These are phyloP conservation scores for Arvicanthis niloticus DNA, from an alignment of 2,113 vertebrate genomes.

Conservation along the genomic window DNA sequence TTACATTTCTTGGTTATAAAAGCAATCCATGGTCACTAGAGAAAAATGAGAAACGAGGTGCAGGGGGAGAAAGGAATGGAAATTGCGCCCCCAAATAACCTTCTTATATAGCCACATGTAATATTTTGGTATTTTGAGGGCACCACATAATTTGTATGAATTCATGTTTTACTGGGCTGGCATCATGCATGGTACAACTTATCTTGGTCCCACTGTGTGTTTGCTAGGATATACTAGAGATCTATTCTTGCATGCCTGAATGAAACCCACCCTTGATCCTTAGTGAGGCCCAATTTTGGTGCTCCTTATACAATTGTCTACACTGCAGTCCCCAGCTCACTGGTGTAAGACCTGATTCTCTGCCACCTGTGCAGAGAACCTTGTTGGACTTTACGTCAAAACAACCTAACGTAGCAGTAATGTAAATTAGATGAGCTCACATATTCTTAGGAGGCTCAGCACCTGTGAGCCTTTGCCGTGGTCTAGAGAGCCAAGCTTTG, in stretches of 20 bases:
- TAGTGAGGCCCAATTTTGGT: neutral
- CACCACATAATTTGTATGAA: neutral
- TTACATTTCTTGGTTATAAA: slow-evolving; percentile 27
- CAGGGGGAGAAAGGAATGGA: slow-evolving; percentile 9
- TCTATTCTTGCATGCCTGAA: neutral
- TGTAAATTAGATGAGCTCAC: neutral
- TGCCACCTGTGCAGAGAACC: neutral
- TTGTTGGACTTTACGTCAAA: neutral
- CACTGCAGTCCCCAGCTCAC: neutral
- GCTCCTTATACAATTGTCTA: neutral
- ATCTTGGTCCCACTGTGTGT: neutral
- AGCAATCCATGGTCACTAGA: neutral
- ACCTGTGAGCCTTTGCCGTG: neutral
- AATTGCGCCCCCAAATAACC: neutral
- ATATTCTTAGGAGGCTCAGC: neutral
- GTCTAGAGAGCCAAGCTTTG: neutral
- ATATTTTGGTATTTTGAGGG: neutral
- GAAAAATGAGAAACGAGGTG: neutral
- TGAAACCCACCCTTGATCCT: neutral
- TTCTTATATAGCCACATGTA: neutral
- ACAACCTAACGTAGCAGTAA: neutral
- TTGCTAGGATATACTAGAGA: neutral
- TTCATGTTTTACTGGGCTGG: neutral
- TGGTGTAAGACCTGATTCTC: neutral
- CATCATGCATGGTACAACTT: neutral